Evolutionary conservation across 2,888 invertebrate genomes (phyloP).

Genomic region (Drosophila niveifrons): DNA sequence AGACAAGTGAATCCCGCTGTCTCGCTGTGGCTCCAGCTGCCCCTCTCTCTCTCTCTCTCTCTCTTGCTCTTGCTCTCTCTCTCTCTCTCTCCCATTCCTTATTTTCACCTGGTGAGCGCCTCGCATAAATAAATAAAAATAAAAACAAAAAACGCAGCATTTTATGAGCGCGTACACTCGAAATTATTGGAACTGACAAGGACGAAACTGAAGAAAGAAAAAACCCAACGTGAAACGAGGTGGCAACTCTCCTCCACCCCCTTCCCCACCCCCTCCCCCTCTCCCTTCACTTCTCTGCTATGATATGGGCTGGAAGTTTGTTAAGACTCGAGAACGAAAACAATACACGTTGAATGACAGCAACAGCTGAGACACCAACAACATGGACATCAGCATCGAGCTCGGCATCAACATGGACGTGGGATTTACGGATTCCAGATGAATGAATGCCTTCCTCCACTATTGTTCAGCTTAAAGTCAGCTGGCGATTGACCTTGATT

Average conservation of each 20-base stretch:
- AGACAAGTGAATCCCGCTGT: constrained; percentile 53
- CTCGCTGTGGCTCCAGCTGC: neutral
- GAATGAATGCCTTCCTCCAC: neutral
- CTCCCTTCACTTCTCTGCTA: neutral
- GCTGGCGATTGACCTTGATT: neutral
- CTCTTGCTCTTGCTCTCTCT: too few relatives aligned
- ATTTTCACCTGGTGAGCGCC: constrained; percentile 16
- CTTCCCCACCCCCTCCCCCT: neutral
- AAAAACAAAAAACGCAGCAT: constrained; percentile 24
- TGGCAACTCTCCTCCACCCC: neutral
- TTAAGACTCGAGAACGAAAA: neutral
- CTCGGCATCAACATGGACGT: neutral
- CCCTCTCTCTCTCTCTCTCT: too few relatives aligned
- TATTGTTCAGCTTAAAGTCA: neutral
- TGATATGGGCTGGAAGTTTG: constrained; percentile 3
- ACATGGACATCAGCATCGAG: neutral
- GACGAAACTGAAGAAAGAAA: neutral
- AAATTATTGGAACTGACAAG: constrained; percentile 54
- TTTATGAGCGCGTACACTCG: constrained; percentile 47
- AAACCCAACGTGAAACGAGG: neutral
- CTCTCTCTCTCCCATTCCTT: neutral
- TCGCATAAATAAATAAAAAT: constrained; percentile 41
- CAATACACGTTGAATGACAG: constrained; percentile 4
- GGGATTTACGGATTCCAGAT: constrained; percentile 3
- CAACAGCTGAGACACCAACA: neutral